Percentiles rank a stretch among this genome's conserved stretches.
Evolutionary conservation across 1,140 invertebrate species (phyloP).

Genomic region (Hycleus cichorii): DNA sequence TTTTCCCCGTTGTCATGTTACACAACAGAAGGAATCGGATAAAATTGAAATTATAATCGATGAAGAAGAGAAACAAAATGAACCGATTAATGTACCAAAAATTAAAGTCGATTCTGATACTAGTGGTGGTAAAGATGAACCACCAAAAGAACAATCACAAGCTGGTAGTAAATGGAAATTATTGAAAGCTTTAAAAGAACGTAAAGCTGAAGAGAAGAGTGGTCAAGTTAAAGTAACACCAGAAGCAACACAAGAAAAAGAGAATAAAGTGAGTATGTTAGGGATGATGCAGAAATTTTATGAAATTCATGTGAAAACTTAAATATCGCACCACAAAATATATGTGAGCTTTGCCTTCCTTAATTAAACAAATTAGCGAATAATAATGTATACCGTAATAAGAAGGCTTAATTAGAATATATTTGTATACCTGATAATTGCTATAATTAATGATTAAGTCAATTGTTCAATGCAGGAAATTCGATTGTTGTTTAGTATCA

Average conservation of each 20-base stretch:
- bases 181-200: slow-evolving; percentile 78
- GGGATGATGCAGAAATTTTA: slow-evolving; percentile 53
- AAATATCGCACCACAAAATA: slow-evolving; percentile 15
- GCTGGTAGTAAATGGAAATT: slow-evolving; percentile 83
- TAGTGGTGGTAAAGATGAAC: slow-evolving; percentile 36
- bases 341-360: slow-evolving; percentile 15
- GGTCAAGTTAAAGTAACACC: slow-evolving; percentile 48
- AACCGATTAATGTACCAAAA: slow-evolving; percentile 42
- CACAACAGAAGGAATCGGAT: slow-evolving; percentile 26
- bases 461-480: slow-evolving; percentile 11
- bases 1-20: slow-evolving; percentile 40
- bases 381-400: too few species aligned
- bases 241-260: slow-evolving; percentile 56
- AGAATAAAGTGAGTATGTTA: slow-evolving; percentile 52
- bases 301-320: slow-evolving; percentile 55
- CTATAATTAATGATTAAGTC: neutral
- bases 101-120: slow-evolving; percentile 45
- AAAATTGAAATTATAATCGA: slow-evolving; percentile 32
- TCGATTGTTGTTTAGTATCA: neutral
- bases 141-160: slow-evolving; percentile 40
- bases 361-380: neutral
- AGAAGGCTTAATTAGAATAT: neutral
- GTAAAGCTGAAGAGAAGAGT: slow-evolving; percentile 77
- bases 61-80: neutral
- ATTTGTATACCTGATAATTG: too few species aligned